Evolutionary conservation across 2,888 invertebrate genomes (phyloP).

Genomic region (Gerosis bhagava): DNA sequence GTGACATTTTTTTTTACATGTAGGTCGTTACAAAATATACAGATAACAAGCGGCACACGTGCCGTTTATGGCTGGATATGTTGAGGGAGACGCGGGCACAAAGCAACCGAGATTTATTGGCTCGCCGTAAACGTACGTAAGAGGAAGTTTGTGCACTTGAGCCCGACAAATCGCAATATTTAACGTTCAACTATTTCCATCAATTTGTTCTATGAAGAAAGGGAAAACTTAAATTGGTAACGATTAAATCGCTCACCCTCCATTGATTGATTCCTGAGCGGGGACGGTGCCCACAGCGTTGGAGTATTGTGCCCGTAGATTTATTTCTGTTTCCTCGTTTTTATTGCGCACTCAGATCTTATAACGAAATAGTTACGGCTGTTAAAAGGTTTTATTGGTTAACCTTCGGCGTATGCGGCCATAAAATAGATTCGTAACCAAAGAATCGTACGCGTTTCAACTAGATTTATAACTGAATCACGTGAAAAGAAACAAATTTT

Average conservation of each 20-base stretch:
- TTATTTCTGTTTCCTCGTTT: conserved; percentile 76
- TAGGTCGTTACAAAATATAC: conserved; percentile 62
- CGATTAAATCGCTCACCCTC: conserved; percentile 58
- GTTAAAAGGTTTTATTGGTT: conserved; percentile 82
- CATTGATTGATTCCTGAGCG: conserved; percentile 67
- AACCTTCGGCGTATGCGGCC: conserved; percentile 77
- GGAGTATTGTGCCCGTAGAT: conserved; percentile 68
- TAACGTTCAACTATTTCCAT: conserved; percentile 69
- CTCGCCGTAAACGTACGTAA: conserved; percentile 58
- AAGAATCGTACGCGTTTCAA: conserved; percentile 72
- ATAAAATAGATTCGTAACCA: conserved; percentile 80
- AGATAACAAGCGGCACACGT: conserved; percentile 67
- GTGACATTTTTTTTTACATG: conserved; percentile 61
- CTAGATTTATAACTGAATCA: conserved; percentile 77
- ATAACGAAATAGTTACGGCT: conserved; percentile 81
- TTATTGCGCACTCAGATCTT: conserved; percentile 80
- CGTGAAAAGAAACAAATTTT: conserved; percentile 77
- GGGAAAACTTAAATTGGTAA: conserved; percentile 72
- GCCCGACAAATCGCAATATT: conserved; percentile 59
- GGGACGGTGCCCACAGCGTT: conserved; percentile 42
- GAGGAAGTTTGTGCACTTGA: conserved; percentile 62
- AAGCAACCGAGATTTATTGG: conserved; percentile 69
- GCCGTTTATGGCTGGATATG: conserved; percentile 68
- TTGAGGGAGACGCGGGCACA: conserved; percentile 58
- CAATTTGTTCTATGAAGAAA: conserved; percentile 66